Evolutionary conservation across 2,888 invertebrate species (phyloP).

Genomic region (Catocala sponsa): DNA sequence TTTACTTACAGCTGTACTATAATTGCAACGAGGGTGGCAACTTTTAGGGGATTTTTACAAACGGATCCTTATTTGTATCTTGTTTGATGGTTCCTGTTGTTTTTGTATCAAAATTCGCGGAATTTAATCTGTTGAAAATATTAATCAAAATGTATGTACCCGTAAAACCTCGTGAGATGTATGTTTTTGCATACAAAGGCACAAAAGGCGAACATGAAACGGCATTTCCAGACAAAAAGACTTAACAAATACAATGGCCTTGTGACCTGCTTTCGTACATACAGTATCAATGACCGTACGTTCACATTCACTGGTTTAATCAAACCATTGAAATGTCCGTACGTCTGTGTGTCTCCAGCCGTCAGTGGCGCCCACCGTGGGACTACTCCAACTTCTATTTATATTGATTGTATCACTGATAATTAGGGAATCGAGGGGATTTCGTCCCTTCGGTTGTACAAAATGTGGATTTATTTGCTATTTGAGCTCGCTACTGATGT

Average conservation of each 20-base stretch:
- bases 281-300: conserved; percentile 37
- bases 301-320: conserved; percentile 8
- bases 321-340: background rate
- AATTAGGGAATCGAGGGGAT: conserved; percentile 7
- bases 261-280: conserved; percentile 43
- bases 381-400: conserved; percentile 15
- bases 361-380: conserved; percentile 61
- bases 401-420: conserved; percentile 14
- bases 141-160: too few relatives aligned
- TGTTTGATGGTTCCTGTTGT: conserved; percentile 10
- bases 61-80: conserved; percentile 15
- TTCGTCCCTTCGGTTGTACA: background rate
- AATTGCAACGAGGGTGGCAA: conserved; percentile 39
- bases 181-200: background rate
- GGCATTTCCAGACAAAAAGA: conserved; percentile 19
- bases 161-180: too few relatives aligned
- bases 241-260: conserved; percentile 29
- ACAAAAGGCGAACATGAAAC: conserved; percentile 23
- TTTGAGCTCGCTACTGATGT: background rate
- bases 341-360: conserved; percentile 2
- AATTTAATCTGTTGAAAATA: background rate
- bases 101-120: background rate
- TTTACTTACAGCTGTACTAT: conserved; percentile 44
- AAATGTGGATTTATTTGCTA: conserved; percentile 1
- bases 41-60: conserved; percentile 35